Conservation (phyloP, 2,888 invertebrate genomes). For the Cancer borealis region DNA sequence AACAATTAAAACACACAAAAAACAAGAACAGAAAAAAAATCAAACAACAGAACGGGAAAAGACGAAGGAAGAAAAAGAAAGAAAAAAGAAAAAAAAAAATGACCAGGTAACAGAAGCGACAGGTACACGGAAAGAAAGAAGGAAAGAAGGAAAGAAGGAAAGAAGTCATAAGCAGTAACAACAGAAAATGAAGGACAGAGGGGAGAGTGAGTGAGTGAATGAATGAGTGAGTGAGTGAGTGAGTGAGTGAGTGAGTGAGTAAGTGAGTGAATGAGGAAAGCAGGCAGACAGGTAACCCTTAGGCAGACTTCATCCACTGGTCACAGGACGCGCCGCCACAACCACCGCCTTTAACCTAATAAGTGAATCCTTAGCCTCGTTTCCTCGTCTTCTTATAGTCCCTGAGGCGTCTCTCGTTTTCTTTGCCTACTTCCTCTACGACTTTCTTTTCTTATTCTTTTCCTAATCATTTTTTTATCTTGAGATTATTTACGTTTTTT, state of each 20-base stretch:
- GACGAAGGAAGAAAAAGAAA: neutral
- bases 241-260: too few relatives aligned
- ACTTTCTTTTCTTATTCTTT: constrained; percentile 3
- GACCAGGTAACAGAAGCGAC: neutral
- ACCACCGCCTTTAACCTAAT: neutral
- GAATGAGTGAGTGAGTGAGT: too few relatives aligned
- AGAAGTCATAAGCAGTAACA: too few relatives aligned
- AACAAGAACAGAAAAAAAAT: neutral
- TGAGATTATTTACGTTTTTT: neutral
- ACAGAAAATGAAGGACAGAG: too few relatives aligned
- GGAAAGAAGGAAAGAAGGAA: neutral
- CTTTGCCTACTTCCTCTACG: neutral
- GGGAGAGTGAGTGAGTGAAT: too few relatives aligned
- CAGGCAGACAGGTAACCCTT: too few relatives aligned
- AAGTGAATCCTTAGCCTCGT: neutral
- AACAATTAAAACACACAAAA: neutral
- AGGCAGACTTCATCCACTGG: neutral
- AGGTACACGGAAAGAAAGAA: neutral
- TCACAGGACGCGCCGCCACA: neutral
- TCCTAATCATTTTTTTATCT: neutral
- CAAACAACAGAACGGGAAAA: neutral
- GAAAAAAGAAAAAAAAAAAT: neutral
- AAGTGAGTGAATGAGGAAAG: too few relatives aligned
- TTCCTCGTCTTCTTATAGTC: neutral
- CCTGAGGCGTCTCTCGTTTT: neutral